Percentiles rank a stretch among this genome's conserved stretches.
Conservation (phyloP, 1,140 invertebrate species). For the Monochamus saltuarius region DNA sequence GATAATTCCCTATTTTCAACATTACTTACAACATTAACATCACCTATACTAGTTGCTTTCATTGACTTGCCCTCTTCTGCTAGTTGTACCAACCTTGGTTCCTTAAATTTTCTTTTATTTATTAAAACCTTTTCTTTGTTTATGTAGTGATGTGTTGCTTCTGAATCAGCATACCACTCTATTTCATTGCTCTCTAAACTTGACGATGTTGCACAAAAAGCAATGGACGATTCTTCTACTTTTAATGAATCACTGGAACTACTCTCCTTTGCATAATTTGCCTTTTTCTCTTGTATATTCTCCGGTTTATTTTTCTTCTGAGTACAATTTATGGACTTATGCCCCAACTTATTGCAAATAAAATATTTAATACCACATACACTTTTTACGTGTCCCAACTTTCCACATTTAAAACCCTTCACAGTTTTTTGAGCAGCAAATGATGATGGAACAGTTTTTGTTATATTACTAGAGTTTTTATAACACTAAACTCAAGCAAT, state of each 20-base stretch:
- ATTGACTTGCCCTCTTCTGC: constrained; percentile 22
- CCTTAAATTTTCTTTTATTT: constrained; percentile 15
- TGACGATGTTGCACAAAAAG: neutral
- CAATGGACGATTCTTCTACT: neutral
- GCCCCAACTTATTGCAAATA: constrained; percentile 12
- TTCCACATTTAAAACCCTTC: constrained; percentile 20
- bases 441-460: constrained; percentile 2
- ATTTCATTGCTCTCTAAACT: neutral
- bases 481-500: constrained; percentile 16
- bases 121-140: constrained; percentile 10
- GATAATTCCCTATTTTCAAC: constrained; percentile 6
- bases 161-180: constrained; percentile 24
- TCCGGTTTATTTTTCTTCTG: too few relatives aligned
- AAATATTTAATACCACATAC: constrained; percentile 14
- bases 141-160: constrained; percentile 25
- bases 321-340: neutral
- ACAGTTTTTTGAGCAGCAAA: neutral
- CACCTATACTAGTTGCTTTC: constrained; percentile 17
- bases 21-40: constrained; percentile 15
- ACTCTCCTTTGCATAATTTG: too few relatives aligned
- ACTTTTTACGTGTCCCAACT: constrained; percentile 16
- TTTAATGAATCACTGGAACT: too few relatives aligned
- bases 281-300: too few relatives aligned
- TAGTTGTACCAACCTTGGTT: constrained; percentile 19
- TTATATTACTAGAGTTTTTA: neutral